These are phyloP conservation scores for Oncorhynchus tshawytscha DNA, from an alignment of 2,113 vertebrate species.

Conservation along the genomic window DNA sequence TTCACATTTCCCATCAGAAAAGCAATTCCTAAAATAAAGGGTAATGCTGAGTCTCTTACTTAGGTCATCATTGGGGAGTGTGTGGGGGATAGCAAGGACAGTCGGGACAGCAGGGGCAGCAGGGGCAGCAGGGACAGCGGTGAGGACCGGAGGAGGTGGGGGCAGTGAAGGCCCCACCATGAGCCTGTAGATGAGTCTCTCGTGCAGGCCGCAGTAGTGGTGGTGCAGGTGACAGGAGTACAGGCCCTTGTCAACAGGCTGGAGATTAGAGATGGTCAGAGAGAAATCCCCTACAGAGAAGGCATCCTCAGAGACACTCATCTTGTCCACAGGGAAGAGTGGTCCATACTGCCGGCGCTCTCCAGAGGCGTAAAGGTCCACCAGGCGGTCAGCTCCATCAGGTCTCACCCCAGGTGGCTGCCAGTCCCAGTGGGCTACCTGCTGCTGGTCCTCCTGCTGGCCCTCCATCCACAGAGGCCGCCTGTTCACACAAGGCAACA, in stretches of 20 bases:
- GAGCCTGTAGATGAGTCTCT: constrained; percentile 86
- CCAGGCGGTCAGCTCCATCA: constrained; percentile 85
- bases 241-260: constrained; percentile 81
- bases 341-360: constrained; percentile 86
- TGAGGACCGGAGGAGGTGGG: constrained; percentile 2
- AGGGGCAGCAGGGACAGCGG: background rate
- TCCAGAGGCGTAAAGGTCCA: constrained; percentile 90
- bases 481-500: constrained; percentile 84
- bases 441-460: constrained; percentile 87
- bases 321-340: constrained; percentile 76
- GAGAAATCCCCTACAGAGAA: constrained; percentile 91
- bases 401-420: constrained; percentile 88
- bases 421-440: constrained; percentile 95
- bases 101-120: constrained; percentile 8
- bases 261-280: constrained; percentile 74
- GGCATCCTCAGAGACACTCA: constrained; percentile 79
- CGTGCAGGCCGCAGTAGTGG: constrained; percentile 92
- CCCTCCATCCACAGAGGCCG: constrained; percentile 87
- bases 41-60: constrained; percentile 54
- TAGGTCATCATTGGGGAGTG: constrained; percentile 31
- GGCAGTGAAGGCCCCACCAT: constrained; percentile 65
- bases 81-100: constrained; percentile 42
- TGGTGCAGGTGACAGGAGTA: constrained; percentile 96
- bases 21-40: background rate
- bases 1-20: background rate